These are phyloP conservation scores for Drosophila sproati DNA, from an alignment of 1,140 invertebrate genomes.

Conservation along the genomic window DNA sequence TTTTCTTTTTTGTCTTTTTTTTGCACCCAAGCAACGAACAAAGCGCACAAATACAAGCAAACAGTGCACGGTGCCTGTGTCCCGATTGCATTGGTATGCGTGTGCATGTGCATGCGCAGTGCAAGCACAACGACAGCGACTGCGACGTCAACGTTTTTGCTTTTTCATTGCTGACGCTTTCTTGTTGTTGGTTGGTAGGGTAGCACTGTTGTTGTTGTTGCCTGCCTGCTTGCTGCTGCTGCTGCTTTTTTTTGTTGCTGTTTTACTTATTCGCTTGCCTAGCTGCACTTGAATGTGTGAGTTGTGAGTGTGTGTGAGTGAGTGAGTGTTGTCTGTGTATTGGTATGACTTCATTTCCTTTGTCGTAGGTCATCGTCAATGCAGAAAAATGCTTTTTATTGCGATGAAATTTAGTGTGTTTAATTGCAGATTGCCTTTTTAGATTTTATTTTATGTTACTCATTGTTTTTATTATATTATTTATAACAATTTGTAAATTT, in stretches of 20 bases:
- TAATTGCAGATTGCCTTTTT: constrained; percentile 3
- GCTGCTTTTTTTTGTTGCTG: constrained; percentile 20
- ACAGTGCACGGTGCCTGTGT: constrained; percentile 13
- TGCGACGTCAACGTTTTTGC: constrained; percentile 31
- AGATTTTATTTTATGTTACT: background rate
- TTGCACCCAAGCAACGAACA: constrained; percentile 57
- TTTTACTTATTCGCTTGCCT: constrained; percentile 58
- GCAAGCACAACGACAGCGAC: constrained; percentile 36
- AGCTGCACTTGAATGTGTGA: constrained; percentile 34
- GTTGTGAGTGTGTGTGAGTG: constrained; percentile 22
- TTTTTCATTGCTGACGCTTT: constrained; percentile 45
- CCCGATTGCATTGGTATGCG: constrained; percentile 34
- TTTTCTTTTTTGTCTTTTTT: constrained; percentile 21
- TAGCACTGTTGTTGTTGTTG: constrained; percentile 19
- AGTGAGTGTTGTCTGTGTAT: constrained; percentile 49
- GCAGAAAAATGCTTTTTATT: constrained; percentile 68
- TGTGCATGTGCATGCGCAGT: constrained; percentile 76
- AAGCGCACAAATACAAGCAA: constrained; percentile 64
- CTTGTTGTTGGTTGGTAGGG: constrained; percentile 30
- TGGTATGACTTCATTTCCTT: constrained; percentile 84
- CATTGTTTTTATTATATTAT: background rate
- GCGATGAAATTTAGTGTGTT: constrained; percentile 44
- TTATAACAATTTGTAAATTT: background rate
- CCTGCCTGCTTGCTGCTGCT: constrained; percentile 20
- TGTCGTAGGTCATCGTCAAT: constrained; percentile 84